Base-by-base conservation (phyloP, 37 sponge, comb jelly and placozoan species). In the Aphrocallistes beatrix region DNA sequence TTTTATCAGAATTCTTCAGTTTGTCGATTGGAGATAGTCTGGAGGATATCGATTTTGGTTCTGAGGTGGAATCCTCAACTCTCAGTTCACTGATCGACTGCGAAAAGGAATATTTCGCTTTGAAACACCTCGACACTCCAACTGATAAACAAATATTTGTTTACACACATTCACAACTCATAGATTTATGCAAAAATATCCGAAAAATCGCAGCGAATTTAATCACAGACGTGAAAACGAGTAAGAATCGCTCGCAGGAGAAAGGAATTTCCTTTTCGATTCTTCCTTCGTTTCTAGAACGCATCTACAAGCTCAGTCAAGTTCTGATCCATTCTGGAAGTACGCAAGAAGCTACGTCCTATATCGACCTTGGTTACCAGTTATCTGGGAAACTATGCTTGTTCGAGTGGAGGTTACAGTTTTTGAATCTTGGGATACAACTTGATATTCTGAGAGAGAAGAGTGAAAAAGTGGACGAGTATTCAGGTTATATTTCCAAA, bases 361-460 rank as follows among this genome's bases (percentile, higher is more conserved):
- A 60, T 60, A 60, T 60, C 25, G 75, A 60, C 34, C 75, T 60
- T 60, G 75, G 75, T 19, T 60, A 32, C 21, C 75, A 60, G n/a
- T 25, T 60, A 25, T 60, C 75, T 60, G 75, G 75, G 21, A 60
- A 60, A 60, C n/a, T 60, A 28, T 25, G n/a, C n/a, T 60, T 60
- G 21, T 60, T 60, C 34, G 75, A 60, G 21, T 60, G 75, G 75
- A 21, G 21, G n/a, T 19, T 60, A 19, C 75, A 60, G 34, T 60
- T 60, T 60, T 28, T 60, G 75, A 60, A 3, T 6, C 75, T 60
- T 60, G 75, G 75, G 3, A 60, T 60, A 25, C 75, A 60, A 28
- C 75, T 60, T 60, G 75, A 60, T 60, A 28, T 60, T 13, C 10
- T 60, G 10, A 3, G 75, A 19, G 75, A 60, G 75, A 60, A 60